These are phyloP conservation scores for Gopherus flavomarginatus DNA, from an alignment of 2,113 vertebrate genomes.

Conservation along the genomic window DNA sequence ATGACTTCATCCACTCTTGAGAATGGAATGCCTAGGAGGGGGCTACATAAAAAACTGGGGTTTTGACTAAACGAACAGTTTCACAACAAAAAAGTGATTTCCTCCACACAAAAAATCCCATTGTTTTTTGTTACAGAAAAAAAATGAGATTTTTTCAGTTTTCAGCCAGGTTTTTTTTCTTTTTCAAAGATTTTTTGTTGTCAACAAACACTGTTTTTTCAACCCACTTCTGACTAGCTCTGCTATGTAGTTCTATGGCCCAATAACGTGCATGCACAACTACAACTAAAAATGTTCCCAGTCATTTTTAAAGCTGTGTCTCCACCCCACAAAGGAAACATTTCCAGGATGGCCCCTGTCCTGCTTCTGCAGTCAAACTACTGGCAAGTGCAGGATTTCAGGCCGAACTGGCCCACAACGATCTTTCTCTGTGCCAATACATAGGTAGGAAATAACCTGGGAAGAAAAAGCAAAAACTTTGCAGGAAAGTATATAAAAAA, in stretches of 20 bases:
- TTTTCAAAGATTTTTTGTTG: background rate
- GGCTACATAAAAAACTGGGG: background rate
- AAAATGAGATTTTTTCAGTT: too few species aligned
- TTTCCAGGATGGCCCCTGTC: background rate
- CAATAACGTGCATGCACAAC: background rate
- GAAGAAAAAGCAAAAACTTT: conserved; percentile 7
- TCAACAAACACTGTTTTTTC: background rate
- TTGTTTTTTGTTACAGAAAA: background rate
- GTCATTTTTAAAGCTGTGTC: background rate
- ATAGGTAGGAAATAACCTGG: conserved; percentile 31
- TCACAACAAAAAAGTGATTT: background rate
- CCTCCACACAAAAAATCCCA: background rate
- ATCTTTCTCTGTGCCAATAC: background rate
- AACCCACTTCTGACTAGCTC: background rate
- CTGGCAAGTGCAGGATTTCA: conserved; percentile 1
- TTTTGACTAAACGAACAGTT: background rate
- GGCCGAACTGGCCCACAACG: background rate
- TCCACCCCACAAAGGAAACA: background rate
- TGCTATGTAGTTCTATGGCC: background rate
- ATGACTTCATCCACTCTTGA: background rate
- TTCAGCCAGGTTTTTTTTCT: background rate
- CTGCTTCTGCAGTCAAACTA: background rate
- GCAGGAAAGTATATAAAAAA: background rate
- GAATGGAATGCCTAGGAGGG: background rate
- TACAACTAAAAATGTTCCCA: background rate